Evolutionary conservation across 92 coral and sea anemone species (phyloP).

Genomic region (Porites rus): DNA sequence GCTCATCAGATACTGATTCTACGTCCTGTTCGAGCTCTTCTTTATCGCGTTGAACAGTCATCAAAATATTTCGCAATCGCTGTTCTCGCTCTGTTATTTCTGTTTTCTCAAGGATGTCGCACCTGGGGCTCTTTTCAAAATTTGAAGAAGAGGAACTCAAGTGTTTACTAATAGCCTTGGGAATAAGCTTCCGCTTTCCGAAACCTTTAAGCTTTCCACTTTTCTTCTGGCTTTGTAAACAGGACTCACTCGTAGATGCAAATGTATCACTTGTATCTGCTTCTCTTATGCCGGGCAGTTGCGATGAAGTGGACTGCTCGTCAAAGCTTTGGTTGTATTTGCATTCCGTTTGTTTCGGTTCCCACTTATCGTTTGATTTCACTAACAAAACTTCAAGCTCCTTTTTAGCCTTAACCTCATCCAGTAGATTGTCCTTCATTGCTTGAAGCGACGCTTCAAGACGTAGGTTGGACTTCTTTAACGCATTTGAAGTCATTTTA

Average conservation of each 20-base stretch:
- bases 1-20: constrained; percentile 16
- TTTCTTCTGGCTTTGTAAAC: background rate
- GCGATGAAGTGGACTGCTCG: constrained; percentile 23
- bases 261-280: background rate
- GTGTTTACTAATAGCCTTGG: constrained; percentile 21
- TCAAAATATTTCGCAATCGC: constrained; percentile 16
- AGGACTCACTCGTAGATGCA: constrained; percentile 15
- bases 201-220: constrained; percentile 10
- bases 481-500: background rate
- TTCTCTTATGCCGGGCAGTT: background rate
- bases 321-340: constrained; percentile 3
- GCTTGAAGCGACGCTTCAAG: constrained; percentile 16
- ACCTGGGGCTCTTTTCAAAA: background rate
- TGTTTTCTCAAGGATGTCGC: background rate
- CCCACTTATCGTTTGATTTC: constrained; percentile 26
- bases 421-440: constrained; percentile 27
- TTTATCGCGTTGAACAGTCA: constrained; percentile 30
- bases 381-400: constrained; percentile 26
- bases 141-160: constrained; percentile 2
- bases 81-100: constrained; percentile 1
- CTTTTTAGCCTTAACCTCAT: constrained; percentile 20
- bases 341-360: background rate
- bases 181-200: background rate
- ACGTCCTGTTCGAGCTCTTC: constrained; percentile 28
- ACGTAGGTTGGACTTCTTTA: background rate